Evolutionary conservation across 2,797 vertebrate species (phyloP).

Genomic region (Cuculus canorus): DNA sequence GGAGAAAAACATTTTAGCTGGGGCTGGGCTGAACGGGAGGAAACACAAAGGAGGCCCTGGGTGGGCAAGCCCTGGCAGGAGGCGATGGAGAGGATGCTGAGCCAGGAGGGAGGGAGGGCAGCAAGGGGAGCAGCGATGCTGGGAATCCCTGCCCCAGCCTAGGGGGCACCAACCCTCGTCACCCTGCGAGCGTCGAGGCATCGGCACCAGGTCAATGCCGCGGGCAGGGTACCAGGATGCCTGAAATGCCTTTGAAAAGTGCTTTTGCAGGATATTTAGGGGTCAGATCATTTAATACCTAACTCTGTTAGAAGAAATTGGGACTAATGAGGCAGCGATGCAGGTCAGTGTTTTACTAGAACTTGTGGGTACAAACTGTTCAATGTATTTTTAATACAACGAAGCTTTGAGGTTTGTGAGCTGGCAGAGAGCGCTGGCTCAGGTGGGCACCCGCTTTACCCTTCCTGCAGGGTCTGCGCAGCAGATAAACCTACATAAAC

Average conservation of each 20-base stretch:
- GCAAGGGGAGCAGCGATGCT: too few species aligned
- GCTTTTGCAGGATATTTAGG: neutral
- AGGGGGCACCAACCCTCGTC: fast-evolving
- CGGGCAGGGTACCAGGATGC: neutral
- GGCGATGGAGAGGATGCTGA: neutral
- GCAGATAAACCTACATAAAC: neutral
- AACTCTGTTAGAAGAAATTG: fast-evolving
- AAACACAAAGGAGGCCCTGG: neutral
- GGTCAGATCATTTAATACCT: neutral
- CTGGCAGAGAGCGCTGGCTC: neutral
- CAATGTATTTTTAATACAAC: neutral
- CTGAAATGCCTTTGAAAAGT: neutral
- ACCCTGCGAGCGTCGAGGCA: fast-evolving
- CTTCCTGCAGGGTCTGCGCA: neutral
- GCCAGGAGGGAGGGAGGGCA: neutral
- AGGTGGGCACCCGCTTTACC: fast-evolving
- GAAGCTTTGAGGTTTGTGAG: neutral
- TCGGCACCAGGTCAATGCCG: neutral
- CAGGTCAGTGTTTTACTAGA: neutral
- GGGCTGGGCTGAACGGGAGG: neutral
- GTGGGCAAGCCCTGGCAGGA: neutral
- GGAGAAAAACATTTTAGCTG: neutral
- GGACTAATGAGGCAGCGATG: neutral
- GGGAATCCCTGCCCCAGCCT: fast-evolving
- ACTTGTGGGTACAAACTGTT: neutral